phyloP scores from a whole-genome alignment of 1,140 invertebrate species.

The Drosophila lini region DNA sequence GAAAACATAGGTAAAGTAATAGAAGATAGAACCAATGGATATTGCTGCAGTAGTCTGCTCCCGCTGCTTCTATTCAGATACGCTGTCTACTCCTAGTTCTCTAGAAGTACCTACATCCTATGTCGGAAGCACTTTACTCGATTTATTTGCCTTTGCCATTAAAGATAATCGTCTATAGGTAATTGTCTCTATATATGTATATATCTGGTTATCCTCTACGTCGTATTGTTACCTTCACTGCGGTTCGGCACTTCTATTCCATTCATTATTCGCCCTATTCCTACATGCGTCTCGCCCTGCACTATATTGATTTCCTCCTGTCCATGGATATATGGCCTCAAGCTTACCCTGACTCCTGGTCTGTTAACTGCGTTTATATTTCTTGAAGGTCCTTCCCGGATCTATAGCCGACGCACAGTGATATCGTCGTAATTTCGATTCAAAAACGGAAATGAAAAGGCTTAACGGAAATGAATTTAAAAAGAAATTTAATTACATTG shows the following conservation, averaged over 20 bases:
- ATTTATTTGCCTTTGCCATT: slow-evolving; percentile 77
- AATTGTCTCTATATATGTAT: slow-evolving; percentile 35
- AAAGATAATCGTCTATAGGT: slow-evolving; percentile 48
- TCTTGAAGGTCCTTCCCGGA: slow-evolving; percentile 1
- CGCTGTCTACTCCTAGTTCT: slow-evolving; percentile 42
- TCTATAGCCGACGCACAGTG: slow-evolving; percentile 6
- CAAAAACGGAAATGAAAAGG: slow-evolving; percentile 29
- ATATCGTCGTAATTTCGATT: slow-evolving; percentile 10
- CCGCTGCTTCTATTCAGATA: slow-evolving; percentile 24
- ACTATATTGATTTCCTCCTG: slow-evolving; percentile 31
- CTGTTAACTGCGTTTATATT: slow-evolving; percentile 66
- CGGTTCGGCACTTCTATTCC: slow-evolving; percentile 24
- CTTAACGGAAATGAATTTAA: slow-evolving; percentile 61
- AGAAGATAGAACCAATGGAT: not conserved
- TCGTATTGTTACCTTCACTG: slow-evolving; percentile 38
- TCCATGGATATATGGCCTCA: slow-evolving; percentile 22
- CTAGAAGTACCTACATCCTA: slow-evolving; percentile 67
- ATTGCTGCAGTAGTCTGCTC: slow-evolving; percentile 33
- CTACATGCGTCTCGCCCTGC: not conserved
- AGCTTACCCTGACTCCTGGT: slow-evolving; percentile 60
- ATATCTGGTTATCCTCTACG: slow-evolving; percentile 21
- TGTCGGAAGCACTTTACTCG: slow-evolving; percentile 77
- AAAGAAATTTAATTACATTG: slow-evolving; percentile 71
- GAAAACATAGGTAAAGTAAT: slow-evolving; percentile 3
- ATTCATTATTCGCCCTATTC: slow-evolving; percentile 26